Percentiles rank a stretch among this genome's conserved stretches.
Conservation (phyloP, 2,888 invertebrate genomes). For the Leptothorax acervorum region DNA sequence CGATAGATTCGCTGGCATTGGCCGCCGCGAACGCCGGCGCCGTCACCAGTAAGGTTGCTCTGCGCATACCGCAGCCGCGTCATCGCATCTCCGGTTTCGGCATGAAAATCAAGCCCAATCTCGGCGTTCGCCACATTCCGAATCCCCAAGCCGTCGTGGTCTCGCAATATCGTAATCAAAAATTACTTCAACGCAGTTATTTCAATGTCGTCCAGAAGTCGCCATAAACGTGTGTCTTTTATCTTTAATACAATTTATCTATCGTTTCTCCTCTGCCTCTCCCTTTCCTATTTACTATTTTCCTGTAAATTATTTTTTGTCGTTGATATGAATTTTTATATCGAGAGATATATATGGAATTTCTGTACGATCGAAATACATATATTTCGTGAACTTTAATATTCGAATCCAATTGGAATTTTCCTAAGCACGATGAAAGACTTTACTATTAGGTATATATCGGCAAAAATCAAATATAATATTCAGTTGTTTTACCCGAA, state of each 20-base stretch:
- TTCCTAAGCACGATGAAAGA: not conserved
- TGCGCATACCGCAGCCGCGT: constrained; percentile 82
- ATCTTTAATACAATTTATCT: not conserved
- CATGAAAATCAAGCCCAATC: constrained; percentile 83
- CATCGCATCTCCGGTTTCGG: constrained; percentile 81
- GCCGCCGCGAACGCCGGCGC: constrained; percentile 52
- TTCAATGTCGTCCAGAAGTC: constrained; percentile 73
- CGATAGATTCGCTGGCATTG: constrained; percentile 62
- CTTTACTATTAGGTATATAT: not conserved
- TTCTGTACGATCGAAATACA: constrained; percentile 64
- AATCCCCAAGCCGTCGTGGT: constrained; percentile 85
- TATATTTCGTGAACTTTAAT: not conserved
- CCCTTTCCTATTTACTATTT: constrained; percentile 15
- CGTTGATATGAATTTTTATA: not conserved
- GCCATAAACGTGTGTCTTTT: constrained; percentile 69
- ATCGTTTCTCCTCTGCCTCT: constrained; percentile 17
- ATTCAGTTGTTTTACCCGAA: not conserved
- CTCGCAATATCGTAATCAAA: constrained; percentile 82
- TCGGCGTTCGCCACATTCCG: constrained; percentile 85
- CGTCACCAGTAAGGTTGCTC: constrained; percentile 75
- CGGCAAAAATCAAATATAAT: constrained; percentile 10
- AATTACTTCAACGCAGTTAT: constrained; percentile 71
- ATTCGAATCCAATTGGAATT: not conserved
- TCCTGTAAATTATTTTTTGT: constrained; percentile 31
- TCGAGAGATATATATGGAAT: constrained; percentile 27